A percentile compares a stretch with the other conserved stretches of the same genome.
Conservation (phyloP, 2,797 vertebrate genomes). For the Halcyon smyrnensis region DNA sequence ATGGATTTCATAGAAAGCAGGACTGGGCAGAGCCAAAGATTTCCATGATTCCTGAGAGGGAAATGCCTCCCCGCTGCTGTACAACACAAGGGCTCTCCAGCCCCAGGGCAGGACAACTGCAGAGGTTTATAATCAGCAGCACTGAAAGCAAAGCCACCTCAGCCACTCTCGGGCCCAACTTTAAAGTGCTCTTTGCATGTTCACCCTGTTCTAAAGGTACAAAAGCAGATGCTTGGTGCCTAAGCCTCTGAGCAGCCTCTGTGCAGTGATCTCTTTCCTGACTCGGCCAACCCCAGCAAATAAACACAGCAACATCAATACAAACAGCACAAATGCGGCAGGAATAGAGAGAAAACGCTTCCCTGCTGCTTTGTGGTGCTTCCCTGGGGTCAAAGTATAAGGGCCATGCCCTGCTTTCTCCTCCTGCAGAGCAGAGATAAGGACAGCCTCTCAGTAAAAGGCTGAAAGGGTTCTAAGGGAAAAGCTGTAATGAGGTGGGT, state of each 20-base stretch:
- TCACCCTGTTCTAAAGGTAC: neutral
- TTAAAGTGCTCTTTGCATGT: neutral
- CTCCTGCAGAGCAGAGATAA: neutral
- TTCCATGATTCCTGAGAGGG: neutral
- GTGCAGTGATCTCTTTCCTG: too few relatives aligned
- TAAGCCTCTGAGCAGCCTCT: neutral
- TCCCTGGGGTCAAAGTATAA: neutral
- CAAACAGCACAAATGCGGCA: too few relatives aligned
- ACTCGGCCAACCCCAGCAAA: neutral
- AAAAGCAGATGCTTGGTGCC: neutral
- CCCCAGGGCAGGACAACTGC: neutral
- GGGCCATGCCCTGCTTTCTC: neutral
- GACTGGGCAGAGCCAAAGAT: neutral
- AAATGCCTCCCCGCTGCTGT: fast-evolving
- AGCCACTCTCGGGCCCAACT: neutral
- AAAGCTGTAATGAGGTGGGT: neutral
- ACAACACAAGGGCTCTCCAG: neutral
- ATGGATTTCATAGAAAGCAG: neutral
- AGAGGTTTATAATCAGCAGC: neutral
- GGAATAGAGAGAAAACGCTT: neutral
- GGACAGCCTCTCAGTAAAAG: too few relatives aligned
- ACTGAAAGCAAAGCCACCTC: neutral
- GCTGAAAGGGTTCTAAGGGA: neutral
- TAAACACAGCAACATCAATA: neutral
- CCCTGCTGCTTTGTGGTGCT: neutral